Conservation (phyloP, 2,113 vertebrate genomes). For the Turnix velox region DNA sequence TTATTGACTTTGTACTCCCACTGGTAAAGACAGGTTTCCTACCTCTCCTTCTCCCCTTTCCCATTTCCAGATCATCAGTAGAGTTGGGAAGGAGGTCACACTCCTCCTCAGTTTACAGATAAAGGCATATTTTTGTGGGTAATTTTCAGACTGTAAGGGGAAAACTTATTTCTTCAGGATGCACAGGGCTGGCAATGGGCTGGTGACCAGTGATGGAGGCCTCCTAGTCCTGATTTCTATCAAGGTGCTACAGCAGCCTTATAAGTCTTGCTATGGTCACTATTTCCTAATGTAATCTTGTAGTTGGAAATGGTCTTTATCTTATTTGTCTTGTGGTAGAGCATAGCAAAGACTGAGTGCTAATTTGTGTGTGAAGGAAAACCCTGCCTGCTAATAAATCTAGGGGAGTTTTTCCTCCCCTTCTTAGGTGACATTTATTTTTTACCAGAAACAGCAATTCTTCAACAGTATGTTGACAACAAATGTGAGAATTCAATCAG, state of each 20-base stretch:
- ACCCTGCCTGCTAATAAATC: neutral
- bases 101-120: neutral
- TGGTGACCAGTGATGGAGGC: rapidly evolving
- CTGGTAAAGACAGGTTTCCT: neutral
- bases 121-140: neutral
- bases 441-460: neutral
- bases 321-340: neutral
- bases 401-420: neutral
- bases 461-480: neutral
- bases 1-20: neutral
- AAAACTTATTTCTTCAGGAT: neutral
- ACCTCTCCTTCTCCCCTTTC: neutral
- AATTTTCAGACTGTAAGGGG: neutral
- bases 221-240: neutral
- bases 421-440: neutral
- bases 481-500: neutral
- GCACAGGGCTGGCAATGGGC: neutral
- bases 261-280: neutral
- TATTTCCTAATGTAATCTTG: neutral
- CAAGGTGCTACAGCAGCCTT: neutral
- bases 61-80: neutral
- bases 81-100: neutral
- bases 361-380: neutral
- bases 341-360: neutral
- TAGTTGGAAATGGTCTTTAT: neutral